Conservation (phyloP, 2,113 vertebrate genomes). For the Elephantulus edwardii region DNA sequence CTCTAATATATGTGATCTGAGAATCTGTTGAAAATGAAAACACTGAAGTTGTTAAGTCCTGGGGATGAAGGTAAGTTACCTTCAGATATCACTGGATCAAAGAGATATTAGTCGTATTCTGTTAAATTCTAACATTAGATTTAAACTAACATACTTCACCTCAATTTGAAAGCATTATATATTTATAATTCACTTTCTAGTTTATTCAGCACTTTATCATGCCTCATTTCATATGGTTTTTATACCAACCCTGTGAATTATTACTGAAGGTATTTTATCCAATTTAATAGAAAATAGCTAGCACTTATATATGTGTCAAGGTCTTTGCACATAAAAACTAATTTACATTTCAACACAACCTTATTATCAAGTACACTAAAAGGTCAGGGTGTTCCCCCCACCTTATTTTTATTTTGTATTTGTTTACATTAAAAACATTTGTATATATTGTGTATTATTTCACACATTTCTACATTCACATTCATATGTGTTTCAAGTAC, state of each 20-base stretch:
- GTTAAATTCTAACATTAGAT: conserved; percentile 1
- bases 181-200: background rate
- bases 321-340: background rate
- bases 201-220: background rate
- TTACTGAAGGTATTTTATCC: background rate
- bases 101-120: conserved; percentile 14
- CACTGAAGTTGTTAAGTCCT: background rate
- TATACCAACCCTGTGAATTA: background rate
- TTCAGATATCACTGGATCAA: background rate
- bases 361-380: background rate
- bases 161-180: background rate
- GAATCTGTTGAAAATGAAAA: conserved; percentile 45
- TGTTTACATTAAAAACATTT: too few relatives aligned
- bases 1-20: background rate
- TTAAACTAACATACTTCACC: conserved; percentile 15
- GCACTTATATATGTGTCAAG: background rate
- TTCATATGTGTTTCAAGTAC: too few relatives aligned
- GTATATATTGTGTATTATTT: too few relatives aligned
- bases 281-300: background rate
- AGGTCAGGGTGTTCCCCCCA: too few relatives aligned
- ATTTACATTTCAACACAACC: background rate
- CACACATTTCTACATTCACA: too few relatives aligned
- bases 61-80: background rate
- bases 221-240: background rate
- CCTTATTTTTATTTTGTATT: too few relatives aligned